Evolutionary conservation across 1,140 invertebrate genomes (phyloP), one percentile per base, ranked within the genome.

Genomic region (Trichonephila inaurata): DNA sequence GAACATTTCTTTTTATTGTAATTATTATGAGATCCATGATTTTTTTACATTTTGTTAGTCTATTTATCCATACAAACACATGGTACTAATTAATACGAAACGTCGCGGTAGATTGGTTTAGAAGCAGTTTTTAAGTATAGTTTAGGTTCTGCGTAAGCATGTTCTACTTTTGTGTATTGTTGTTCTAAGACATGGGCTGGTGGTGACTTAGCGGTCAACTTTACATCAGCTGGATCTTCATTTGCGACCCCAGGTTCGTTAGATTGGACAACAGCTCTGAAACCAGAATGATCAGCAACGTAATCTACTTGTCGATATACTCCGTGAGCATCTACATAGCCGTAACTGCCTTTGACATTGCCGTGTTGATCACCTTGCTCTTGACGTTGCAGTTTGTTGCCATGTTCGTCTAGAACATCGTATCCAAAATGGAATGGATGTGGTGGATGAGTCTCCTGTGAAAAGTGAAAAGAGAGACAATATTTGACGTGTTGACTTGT

Each of bases 221-320:
- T 89, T 1, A 94, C 92, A 19, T 90, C 88, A 6, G 92, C 92
- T 5, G 92, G 92, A 58, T 94, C 92, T 51, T 94, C 92, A 14
- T 90, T 69, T 2, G 87, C 60, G 1, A 94, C 72, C 28, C 94
- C 94, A 8, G 94, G 94, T 85, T 95, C 94, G 85, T 95, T 95
- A 91, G 94, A 92, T 60, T 94, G 88, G 2, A 95, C 92, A 0
- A 93, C 77, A n/a, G 94, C 95, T n/a, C 93, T 83, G 83, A 95
- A 95, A 21, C 95, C 95, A 28, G 91, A 89, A 40, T 94, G 94
- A 60, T 94, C 94, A n/a, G 95, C 95, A 1, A 91, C 94, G 62
- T 95, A 95, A 44, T 95, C 93, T 2, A 94, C 93, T 2, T 90
- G 93, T 8, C 93, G 24, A 62, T 90, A 94, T 2, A 94, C 44